Evolutionary conservation across 2,888 invertebrate genomes (phyloP).

Genomic region (Ceramica pisi): DNA sequence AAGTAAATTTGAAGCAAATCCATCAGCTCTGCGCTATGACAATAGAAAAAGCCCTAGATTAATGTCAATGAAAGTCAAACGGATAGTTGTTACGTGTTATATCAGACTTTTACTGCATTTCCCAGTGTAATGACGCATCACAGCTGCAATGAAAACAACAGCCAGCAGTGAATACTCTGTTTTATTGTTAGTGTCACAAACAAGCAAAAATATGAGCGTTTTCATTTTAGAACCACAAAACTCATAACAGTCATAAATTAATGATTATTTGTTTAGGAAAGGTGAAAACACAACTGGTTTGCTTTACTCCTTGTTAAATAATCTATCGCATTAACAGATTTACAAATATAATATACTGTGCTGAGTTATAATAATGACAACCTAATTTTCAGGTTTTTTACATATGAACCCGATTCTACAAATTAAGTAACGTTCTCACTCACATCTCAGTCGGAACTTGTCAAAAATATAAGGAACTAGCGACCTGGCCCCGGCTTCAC

Average conservation of each 20-base stretch:
- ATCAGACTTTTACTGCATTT: slow-evolving; percentile 8
- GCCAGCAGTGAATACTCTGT: background rate
- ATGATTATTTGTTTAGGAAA: slow-evolving; percentile 7
- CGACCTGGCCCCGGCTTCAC: no score
- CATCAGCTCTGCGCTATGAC: no score
- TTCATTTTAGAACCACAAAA: slow-evolving; percentile 10
- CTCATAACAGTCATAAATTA: slow-evolving; percentile 9
- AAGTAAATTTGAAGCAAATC: no score
- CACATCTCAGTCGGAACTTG: no score
- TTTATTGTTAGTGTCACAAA: slow-evolving; percentile 13
- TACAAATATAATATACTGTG: no score
- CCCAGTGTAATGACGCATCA: background rate
- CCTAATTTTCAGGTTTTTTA: no score
- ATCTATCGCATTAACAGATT: background rate
- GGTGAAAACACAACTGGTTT: background rate
- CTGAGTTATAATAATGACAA: no score
- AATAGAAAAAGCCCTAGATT: no score
- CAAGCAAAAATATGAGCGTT: slow-evolving; percentile 18
- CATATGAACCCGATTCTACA: no score
- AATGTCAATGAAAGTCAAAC: no score
- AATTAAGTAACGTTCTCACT: no score
- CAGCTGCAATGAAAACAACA: slow-evolving; percentile 7
- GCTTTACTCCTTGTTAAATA: background rate
- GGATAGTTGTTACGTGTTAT: background rate
- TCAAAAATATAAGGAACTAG: no score